These are phyloP conservation scores for Fukomys damarensis DNA, from an alignment of 2,113 vertebrate genomes.

Conservation along the genomic window DNA sequence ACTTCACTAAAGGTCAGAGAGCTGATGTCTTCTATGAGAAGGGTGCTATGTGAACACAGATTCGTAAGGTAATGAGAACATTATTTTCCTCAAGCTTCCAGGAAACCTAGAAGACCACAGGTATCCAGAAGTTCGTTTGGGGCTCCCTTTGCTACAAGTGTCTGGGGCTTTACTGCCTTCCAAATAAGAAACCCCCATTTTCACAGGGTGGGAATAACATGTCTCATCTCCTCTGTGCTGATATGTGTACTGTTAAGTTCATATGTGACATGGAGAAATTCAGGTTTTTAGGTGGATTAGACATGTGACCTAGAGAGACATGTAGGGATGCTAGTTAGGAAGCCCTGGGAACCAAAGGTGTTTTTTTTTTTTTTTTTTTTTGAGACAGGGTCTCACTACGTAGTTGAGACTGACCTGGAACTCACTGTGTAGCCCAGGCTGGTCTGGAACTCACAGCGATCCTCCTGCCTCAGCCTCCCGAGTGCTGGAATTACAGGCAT, in stretches of 20 bases:
- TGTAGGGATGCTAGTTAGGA: neutral
- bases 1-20: neutral
- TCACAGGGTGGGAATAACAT: neutral
- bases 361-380: no score
- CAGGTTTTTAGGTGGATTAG: neutral
- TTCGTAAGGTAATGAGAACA: neutral
- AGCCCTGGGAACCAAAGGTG: neutral
- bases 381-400: no score
- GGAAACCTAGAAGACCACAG: no score
- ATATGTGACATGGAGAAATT: neutral
- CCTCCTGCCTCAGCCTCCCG: no score
- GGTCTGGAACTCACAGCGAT: no score
- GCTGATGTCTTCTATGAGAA: neutral
- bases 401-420: no score
- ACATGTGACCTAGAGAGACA: neutral
- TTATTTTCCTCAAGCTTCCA: neutral
- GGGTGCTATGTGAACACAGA: accelerated
- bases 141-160: neutral
- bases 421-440: no score
- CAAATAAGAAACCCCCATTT: neutral
- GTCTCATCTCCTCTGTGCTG: neutral
- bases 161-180: neutral
- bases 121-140: neutral
- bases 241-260: neutral
- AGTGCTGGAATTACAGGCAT: no score